Evolutionary conservation across 2,113 vertebrate species (phyloP).

Genomic region (Tachysurus fulvidraco): DNA sequence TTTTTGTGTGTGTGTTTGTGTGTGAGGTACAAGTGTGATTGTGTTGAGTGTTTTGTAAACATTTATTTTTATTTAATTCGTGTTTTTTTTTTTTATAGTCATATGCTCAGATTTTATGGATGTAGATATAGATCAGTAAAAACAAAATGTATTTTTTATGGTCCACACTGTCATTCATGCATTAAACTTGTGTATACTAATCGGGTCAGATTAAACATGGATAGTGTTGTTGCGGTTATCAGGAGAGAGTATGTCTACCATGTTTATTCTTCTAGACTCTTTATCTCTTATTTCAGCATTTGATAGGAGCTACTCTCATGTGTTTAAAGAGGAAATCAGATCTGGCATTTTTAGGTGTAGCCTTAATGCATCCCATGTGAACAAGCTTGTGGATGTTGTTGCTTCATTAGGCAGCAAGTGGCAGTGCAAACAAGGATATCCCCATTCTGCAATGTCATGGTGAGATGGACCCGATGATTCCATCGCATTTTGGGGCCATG

Average conservation of each 20-base stretch:
- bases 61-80: not conserved
- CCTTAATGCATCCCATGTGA: not conserved
- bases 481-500: slow-evolving; percentile 83
- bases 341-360: not conserved
- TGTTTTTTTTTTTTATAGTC: not conserved
- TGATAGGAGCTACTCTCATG: too few species aligned
- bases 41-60: not conserved
- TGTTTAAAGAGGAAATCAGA: not conserved
- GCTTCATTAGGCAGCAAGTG: slow-evolving; percentile 79
- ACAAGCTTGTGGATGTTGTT: not conserved
- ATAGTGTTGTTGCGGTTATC: not conserved
- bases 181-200: not conserved
- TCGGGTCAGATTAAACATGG: not conserved
- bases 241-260: not conserved
- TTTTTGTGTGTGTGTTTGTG: not conserved
- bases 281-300: not conserved
- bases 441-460: slow-evolving; percentile 96
- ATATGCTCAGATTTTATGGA: not conserved
- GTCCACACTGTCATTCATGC: not conserved
- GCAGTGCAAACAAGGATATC: slow-evolving; percentile 81
- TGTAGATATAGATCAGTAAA: not conserved
- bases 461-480: slow-evolving; percentile 89
- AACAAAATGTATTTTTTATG: not conserved
- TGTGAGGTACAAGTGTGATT: not conserved
- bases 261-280: not conserved